Evolutionary conservation across 1,140 invertebrate species (phyloP).

Genomic region (Nephila pilipes): DNA sequence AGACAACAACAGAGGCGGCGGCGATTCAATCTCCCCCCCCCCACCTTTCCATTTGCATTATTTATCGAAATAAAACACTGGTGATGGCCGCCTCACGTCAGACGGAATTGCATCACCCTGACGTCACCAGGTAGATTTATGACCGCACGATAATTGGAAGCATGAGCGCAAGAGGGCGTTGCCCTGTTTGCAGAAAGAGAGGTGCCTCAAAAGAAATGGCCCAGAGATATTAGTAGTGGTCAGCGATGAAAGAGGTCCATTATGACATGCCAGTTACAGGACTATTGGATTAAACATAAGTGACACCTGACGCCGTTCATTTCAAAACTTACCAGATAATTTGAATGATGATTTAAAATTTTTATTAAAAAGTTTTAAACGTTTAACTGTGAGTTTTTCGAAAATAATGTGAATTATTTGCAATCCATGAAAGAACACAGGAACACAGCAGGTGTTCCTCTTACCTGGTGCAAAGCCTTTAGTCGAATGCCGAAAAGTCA

Average conservation of each 20-base stretch:
- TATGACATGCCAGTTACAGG: no score
- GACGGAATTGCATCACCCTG: background rate
- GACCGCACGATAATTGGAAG: constrained; percentile 40
- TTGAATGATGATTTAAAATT: no score
- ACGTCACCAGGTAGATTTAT: constrained; percentile 50
- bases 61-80: constrained; percentile 47
- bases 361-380: no score
- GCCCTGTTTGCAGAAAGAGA: background rate
- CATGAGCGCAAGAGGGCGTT: constrained; percentile 25
- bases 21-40: background rate
- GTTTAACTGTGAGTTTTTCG: no score
- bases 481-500: no score
- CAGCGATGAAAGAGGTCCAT: background rate
- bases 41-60: background rate
- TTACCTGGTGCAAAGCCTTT: no score
- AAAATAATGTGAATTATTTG: no score
- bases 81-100: constrained; percentile 2
- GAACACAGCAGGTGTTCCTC: no score
- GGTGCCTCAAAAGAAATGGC: background rate
- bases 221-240: background rate
- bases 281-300: no score
- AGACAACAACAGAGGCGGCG: background rate
- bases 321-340: no score
- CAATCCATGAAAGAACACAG: no score
- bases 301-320: no score